A percentile compares a stretch with the other conserved stretches of the same genome.
Conservation (phyloP, 30 jellyfish, hydroid and myxozoan species). For the Cassiopea andromeda region DNA sequence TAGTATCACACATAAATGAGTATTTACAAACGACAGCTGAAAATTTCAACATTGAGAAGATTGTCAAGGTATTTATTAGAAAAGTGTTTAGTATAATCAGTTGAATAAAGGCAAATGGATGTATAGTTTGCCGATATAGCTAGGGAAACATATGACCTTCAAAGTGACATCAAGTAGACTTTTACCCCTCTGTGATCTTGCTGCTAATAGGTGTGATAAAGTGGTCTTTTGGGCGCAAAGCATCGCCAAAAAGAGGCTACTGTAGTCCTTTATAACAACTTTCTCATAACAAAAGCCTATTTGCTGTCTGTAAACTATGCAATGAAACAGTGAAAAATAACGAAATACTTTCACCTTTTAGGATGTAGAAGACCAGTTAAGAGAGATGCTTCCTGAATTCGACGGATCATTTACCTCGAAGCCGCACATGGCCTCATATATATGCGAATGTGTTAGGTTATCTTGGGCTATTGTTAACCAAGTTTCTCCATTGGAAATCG, state of each 20-base stretch:
- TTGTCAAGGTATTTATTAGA: conserved; percentile 50
- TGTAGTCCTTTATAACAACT: neutral
- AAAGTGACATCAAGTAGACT: too few relatives aligned
- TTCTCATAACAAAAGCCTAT: neutral
- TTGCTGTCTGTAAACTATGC: neutral
- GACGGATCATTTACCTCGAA: conserved; percentile 67
- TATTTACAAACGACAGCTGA: conserved; percentile 86
- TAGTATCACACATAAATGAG: conserved; percentile 51
- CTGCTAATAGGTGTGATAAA: too few relatives aligned
- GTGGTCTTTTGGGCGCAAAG: too few relatives aligned
- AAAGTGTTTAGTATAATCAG: neutral
- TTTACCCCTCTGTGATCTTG: too few relatives aligned
- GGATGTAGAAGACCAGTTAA: conserved; percentile 91
- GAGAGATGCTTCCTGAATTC: conserved; percentile 86
- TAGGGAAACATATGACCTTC: too few relatives aligned
- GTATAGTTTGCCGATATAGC: too few relatives aligned
- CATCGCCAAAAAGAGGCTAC: too few relatives aligned
- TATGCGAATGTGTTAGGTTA: conserved; percentile 92
- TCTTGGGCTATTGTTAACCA: conserved; percentile 96
- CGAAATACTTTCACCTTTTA: neutral
- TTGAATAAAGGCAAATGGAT: too few relatives aligned
- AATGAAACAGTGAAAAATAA: neutral
- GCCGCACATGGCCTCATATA: conserved; percentile 82
- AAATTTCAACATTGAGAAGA: conserved; percentile 83
- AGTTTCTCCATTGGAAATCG: conserved; percentile 87